phyloP scores from a whole-genome alignment of 2,113 vertebrate species.

The Desmodus rotundus region DNA sequence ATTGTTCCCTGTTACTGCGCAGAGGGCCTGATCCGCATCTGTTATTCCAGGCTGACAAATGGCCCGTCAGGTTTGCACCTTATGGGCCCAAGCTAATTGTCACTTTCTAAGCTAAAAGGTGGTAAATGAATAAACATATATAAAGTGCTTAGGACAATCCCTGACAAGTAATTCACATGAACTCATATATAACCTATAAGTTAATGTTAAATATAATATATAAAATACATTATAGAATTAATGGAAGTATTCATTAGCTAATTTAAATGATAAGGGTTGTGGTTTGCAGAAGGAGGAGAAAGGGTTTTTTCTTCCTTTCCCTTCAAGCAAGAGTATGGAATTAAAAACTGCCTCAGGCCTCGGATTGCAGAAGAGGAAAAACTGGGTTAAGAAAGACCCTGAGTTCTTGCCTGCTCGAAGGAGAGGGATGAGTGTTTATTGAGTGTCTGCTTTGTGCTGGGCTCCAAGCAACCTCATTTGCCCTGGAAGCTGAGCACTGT shows the following conservation, averaged over 20 bases:
- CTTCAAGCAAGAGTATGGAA: neutral
- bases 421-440: neutral
- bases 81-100: neutral
- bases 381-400: neutral
- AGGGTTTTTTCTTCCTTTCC: neutral
- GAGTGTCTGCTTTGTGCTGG: neutral
- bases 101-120: neutral
- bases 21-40: neutral
- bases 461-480: neutral
- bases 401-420: neutral
- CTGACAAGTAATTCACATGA: neutral
- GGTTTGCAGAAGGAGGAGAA: neutral
- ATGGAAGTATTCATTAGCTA: neutral
- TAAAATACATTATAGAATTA: neutral
- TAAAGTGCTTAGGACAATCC: neutral
- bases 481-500: neutral
- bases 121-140: neutral
- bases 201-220: neutral
- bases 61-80: neutral
- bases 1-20: rapidly evolving
- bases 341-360: neutral
- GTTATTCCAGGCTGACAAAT: neutral
- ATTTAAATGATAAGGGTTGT: neutral
- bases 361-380: neutral
- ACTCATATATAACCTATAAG: neutral